These are phyloP conservation scores for Anthoscopus minutus DNA, from an alignment of 2,113 vertebrate species.

Conservation along the genomic window DNA sequence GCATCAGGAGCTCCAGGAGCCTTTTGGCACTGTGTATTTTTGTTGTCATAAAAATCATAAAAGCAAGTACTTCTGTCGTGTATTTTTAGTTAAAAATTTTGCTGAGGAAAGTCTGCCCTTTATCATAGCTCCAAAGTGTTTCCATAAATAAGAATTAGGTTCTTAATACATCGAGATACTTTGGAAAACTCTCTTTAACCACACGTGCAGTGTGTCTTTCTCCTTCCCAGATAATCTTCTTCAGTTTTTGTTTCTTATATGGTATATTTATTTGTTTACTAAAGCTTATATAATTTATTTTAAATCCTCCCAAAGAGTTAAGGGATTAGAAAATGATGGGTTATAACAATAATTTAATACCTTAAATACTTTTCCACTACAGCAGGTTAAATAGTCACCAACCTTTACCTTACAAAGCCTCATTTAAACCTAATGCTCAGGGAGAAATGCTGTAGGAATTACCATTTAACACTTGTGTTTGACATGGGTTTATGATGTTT, in stretches of 20 bases:
- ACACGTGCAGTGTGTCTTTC: neutral
- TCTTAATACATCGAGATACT: neutral
- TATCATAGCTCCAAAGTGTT: neutral
- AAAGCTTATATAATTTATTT: neutral
- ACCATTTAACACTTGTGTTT: constrained; percentile 4
- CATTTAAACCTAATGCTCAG: neutral
- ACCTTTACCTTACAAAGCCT: constrained; percentile 20
- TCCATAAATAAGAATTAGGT: neutral
- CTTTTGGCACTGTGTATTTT: neutral
- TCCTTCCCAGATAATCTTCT: neutral
- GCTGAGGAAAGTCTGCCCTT: neutral
- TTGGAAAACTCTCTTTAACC: neutral
- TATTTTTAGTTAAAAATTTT: neutral
- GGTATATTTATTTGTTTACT: neutral
- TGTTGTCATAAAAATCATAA: neutral
- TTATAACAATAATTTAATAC: neutral
- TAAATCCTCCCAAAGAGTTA: neutral
- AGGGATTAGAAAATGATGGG: neutral
- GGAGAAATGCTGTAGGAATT: constrained; percentile 5
- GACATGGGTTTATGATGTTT: constrained; percentile 16
- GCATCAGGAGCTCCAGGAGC: neutral
- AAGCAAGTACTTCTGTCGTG: neutral
- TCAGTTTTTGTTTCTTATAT: neutral
- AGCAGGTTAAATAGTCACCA: constrained; percentile 12
- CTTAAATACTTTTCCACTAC: neutral